Percentiles rank a stretch among this genome's conserved stretches.
phyloP scores from a whole-genome alignment of 2,888 invertebrate species.

The Piscicola geometra region DNA sequence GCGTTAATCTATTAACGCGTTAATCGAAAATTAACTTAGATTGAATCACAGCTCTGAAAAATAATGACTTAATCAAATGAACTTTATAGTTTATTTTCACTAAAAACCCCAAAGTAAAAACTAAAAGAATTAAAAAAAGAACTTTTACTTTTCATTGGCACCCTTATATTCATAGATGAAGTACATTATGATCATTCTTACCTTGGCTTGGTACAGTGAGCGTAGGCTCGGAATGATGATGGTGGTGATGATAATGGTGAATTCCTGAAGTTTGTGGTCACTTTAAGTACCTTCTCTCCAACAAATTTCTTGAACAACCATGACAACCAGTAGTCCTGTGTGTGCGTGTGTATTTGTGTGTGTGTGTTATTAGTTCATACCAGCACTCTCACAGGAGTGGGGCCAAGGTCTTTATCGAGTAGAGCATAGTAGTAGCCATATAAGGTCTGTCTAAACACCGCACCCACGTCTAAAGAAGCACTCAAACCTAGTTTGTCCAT shows the following conservation, averaged over 20 bases:
- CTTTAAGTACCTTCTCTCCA: slow-evolving; percentile 64
- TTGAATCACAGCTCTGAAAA: too few species aligned
- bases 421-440: slow-evolving; percentile 68
- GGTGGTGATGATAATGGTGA: slow-evolving; percentile 11
- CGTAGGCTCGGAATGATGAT: slow-evolving; percentile 62
- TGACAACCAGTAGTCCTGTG: slow-evolving; percentile 74
- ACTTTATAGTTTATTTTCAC: too few species aligned
- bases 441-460: slow-evolving; percentile 70
- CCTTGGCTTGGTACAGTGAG: slow-evolving; percentile 64
- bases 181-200: too few species aligned
- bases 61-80: too few species aligned
- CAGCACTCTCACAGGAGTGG: slow-evolving; percentile 46
- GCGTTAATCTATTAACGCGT: too few species aligned
- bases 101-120: too few species aligned
- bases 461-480: slow-evolving; percentile 66
- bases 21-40: too few species aligned
- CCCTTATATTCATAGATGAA: too few species aligned
- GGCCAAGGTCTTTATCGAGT: slow-evolving; percentile 58
- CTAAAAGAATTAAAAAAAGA: too few species aligned
- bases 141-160: too few species aligned
- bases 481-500: slow-evolving; percentile 70
- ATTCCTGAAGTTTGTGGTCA: slow-evolving; percentile 25
- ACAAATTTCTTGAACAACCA: slow-evolving; percentile 73
- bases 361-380: too few species aligned
- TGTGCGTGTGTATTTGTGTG: too few species aligned